Evolutionary conservation across 1,140 invertebrate species (phyloP).

Genomic region (Frieseomelitta varia): DNA sequence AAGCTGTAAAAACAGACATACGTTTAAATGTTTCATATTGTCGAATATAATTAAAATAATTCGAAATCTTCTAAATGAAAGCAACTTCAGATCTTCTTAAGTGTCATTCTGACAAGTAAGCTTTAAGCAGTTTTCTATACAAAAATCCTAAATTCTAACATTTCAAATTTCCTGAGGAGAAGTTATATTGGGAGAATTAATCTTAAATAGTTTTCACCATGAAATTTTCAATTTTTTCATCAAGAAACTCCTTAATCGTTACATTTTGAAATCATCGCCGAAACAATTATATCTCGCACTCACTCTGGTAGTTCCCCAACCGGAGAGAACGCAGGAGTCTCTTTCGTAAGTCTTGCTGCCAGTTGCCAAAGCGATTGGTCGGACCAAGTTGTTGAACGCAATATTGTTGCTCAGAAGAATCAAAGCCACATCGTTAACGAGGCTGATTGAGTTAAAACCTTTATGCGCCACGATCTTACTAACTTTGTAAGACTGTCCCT

Average conservation of each 20-base stretch:
- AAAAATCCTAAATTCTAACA: neutral
- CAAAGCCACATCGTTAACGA: constrained; percentile 82
- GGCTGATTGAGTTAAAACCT: constrained; percentile 58
- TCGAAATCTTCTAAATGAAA: no score
- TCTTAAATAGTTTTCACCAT: no score
- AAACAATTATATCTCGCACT: neutral
- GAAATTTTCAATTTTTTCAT: neutral
- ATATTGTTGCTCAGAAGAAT: constrained; percentile 75
- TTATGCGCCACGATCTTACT: constrained; percentile 74
- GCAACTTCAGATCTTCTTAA: no score
- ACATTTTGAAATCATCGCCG: neutral
- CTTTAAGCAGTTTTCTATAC: neutral
- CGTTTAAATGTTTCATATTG: neutral
- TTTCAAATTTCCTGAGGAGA: neutral
- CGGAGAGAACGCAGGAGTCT: constrained; percentile 74
- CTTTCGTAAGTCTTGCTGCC: constrained; percentile 44
- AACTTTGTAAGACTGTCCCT: constrained; percentile 66
- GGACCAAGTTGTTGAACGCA: constrained; percentile 71
- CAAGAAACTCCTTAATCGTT: neutral
- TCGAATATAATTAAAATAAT: no score
- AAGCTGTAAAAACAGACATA: constrained; percentile 38
- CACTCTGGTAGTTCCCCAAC: constrained; percentile 77
- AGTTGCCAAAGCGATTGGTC: constrained; percentile 63
- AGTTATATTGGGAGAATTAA: no score
- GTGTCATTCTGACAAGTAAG: neutral